phyloP scores from a whole-genome alignment of 2,797 vertebrate species.

The Tenualosa ilisha region DNA sequence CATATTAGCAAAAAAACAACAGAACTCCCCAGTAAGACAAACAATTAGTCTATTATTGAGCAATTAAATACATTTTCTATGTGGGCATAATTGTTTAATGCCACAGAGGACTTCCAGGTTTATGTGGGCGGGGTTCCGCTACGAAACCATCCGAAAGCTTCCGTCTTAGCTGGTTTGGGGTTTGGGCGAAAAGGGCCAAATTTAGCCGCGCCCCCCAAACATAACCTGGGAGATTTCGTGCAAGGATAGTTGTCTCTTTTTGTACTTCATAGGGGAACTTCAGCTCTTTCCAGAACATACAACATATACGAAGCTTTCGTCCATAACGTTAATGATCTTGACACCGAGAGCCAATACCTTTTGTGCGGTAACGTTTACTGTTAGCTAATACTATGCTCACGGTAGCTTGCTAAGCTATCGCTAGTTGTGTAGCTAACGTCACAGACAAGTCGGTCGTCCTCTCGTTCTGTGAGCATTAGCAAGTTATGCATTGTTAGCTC shows the following conservation, averaged over 20 bases:
- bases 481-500: neutral
- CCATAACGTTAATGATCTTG: neutral
- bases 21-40: too few relatives aligned
- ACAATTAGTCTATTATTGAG: too few relatives aligned
- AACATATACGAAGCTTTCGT: neutral
- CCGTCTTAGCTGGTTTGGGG: neutral
- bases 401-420: neutral
- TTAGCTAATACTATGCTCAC: neutral
- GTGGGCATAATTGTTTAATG: too few relatives aligned
- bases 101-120: neutral
- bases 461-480: neutral
- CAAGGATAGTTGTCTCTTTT: conserved; percentile 21
- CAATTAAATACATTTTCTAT: too few relatives aligned
- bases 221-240: conserved; percentile 39
- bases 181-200: conserved; percentile 30
- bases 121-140: neutral
- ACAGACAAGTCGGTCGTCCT: neutral
- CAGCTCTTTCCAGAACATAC: neutral
- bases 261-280: neutral
- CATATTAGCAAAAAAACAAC: too few relatives aligned
- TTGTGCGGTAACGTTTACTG: neutral
- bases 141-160: neutral
- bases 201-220: conserved; percentile 35
- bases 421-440: neutral
- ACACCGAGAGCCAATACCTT: neutral